Percentiles rank a stretch among this genome's conserved stretches.
Conservation (phyloP, 1,140 invertebrate species). For the Eueides isabella region DNA sequence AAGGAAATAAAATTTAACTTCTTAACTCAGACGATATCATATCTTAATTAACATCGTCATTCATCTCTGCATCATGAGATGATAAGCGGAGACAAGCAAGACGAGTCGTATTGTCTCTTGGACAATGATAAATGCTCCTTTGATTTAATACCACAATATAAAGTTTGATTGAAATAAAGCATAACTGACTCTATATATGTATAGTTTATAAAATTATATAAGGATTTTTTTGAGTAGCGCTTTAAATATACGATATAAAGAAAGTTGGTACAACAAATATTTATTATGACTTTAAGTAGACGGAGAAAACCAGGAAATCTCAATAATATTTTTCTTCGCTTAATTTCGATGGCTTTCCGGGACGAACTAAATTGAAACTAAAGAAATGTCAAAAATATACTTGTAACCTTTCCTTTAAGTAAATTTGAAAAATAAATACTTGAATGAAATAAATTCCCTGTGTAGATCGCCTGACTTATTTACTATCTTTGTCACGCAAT, state of each 20-base stretch:
- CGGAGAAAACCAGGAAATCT: no score
- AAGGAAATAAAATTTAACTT: constrained; percentile 9
- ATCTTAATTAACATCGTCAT: constrained; percentile 25
- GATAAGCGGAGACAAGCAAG: constrained; percentile 19
- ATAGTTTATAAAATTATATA: no score
- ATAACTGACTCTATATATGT: not conserved
- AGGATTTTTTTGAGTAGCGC: not conserved
- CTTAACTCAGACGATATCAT: constrained; percentile 5
- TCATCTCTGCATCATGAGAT: constrained; percentile 13
- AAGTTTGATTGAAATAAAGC: constrained; percentile 9
- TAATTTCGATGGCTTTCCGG: not conserved
- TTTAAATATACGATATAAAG: not conserved
- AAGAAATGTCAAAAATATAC: not conserved
- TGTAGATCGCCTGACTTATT: constrained; percentile 15
- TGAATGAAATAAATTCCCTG: not conserved
- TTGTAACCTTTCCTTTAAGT: not conserved
- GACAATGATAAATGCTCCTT: constrained; percentile 27
- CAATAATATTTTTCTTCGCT: no score
- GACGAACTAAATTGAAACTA: no score
- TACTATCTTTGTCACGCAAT: constrained; percentile 35
- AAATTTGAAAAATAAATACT: no score
- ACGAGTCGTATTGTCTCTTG: constrained; percentile 21
- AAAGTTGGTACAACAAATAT: no score
- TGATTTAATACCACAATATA: constrained; percentile 21
- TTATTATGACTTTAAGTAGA: no score